Evolutionary conservation across 2,113 vertebrate species (phyloP), one percentile per base, ranked within the genome.

Genomic region (Anoura caudifer): DNA sequence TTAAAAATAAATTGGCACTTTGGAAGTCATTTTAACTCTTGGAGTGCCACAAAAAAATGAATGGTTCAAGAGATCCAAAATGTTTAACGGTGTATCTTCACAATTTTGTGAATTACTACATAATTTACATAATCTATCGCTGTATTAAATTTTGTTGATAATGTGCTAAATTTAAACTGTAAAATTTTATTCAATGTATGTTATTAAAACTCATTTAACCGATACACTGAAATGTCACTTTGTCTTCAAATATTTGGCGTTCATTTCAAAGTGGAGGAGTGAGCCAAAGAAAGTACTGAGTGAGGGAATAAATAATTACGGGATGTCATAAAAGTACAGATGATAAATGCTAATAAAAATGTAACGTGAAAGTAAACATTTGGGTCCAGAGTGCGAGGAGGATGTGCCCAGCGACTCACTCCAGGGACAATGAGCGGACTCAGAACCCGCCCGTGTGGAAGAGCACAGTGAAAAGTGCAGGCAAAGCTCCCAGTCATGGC

Each of bases 101-200:
- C 26, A 87, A 47, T 84, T 79, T 88, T 61, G 16, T 26, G 50
- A 75, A 47, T 67, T 73, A 65, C 33, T 72, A 14, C 1, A 28
- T 83, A 77, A 67, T 79, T 95, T 84, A 52, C n/a, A 36, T 52
- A 79, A 95, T 47, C n/a, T 33, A 61, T 90, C n/a, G 50, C 38
- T 94, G 10, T 28, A 63, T 38, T 47, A 50, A n/a, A 52, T 56
- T 63, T 19, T 43, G 5, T 91, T 88, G 82, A 59, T 54, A 85
- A 50, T 28, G 31, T 31, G 88, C 4, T 63, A 93, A 80, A 85
- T 65, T 85, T 72, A 96, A 91, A 88, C 45, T 81, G 4, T 47
- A 76, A 81, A 91, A 69, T 54, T 59, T 20, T 56, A 80, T 87
- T 87, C 17, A 63, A 16, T 85, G 20, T 33, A 17, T 61, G 47